phyloP scores from a whole-genome alignment of 2,113 vertebrate genomes.

The Cyanistes caeruleus region DNA sequence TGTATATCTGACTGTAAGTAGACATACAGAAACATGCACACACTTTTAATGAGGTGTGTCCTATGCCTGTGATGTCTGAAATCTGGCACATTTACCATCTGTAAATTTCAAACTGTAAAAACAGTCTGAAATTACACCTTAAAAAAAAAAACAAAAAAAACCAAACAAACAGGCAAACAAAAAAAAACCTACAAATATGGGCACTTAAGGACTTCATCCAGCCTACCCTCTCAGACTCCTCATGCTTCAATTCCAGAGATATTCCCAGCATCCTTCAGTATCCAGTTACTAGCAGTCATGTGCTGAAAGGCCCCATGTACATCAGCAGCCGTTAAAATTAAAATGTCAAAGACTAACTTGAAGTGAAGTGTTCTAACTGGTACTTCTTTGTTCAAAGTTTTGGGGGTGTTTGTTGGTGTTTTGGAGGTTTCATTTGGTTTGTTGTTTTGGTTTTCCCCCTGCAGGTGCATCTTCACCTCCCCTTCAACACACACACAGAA shows the following conservation, averaged over 20 bases:
- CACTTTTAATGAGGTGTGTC: neutral
- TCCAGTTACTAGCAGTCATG: neutral
- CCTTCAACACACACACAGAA: neutral
- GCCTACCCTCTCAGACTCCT: neutral
- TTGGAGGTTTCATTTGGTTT: neutral
- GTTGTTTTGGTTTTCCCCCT: neutral
- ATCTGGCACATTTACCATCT: neutral
- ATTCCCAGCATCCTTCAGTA: neutral
- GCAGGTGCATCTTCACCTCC: neutral
- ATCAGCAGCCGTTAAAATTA: neutral
- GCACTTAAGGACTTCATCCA: neutral
- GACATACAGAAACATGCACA: neutral
- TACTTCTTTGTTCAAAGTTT: neutral
- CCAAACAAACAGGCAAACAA: neutral
- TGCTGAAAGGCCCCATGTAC: neutral
- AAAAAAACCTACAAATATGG: rapidly evolving
- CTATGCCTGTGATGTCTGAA: neutral
- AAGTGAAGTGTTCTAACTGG: neutral
- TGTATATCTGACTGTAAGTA: neutral
- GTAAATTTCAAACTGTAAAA: neutral
- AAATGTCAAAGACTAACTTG: neutral
- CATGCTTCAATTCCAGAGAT: neutral
- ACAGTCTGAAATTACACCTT: neutral
- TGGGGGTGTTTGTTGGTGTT: neutral
- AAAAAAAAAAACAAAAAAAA: no score